Conservation (phyloP, 2,113 vertebrate species). For the Crotalus viridis region DNA sequence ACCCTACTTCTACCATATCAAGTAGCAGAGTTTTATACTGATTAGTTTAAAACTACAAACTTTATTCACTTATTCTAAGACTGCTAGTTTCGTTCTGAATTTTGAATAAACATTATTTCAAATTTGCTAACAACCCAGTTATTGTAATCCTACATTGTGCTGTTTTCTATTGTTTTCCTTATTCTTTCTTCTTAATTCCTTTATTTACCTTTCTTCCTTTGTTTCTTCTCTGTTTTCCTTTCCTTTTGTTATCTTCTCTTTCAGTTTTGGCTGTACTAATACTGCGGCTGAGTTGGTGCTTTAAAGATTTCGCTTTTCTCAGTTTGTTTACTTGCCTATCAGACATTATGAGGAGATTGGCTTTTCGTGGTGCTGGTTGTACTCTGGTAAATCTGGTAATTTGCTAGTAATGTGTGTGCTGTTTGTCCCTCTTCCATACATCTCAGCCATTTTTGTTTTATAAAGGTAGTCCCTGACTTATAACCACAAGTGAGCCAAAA, state of each 20-base stretch:
- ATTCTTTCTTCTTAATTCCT: conserved; percentile 48
- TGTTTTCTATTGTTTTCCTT: conserved; percentile 26
- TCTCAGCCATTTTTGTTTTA: conserved; percentile 52
- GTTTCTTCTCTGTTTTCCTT: conserved; percentile 53
- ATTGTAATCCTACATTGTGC: conserved; percentile 42
- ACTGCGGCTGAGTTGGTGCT: conserved; percentile 66
- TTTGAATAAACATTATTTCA: conserved; percentile 18
- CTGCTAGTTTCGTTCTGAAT: conserved; percentile 39
- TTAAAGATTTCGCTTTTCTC: conserved; percentile 68
- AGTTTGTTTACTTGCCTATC: conserved; percentile 70
- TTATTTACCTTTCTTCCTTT: conserved; percentile 52
- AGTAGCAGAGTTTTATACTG: background rate
- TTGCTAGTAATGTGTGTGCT: conserved; percentile 68
- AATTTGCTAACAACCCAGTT: conserved; percentile 26
- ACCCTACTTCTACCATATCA: background rate
- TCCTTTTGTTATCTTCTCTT: conserved; percentile 72
- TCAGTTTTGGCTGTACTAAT: conserved; percentile 76
- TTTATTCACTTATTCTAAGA: conserved; percentile 39
- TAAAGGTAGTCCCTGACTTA: background rate
- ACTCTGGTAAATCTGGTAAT: conserved; percentile 85
- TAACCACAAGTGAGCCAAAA: background rate
- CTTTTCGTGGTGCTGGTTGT: conserved; percentile 83
- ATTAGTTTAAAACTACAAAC: background rate
- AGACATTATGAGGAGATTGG: conserved; percentile 79
- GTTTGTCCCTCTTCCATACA: conserved; percentile 40